A percentile compares a stretch with the other conserved stretches of the same genome.
phyloP scores from a whole-genome alignment of 2,888 invertebrate species.

The Antitype chi region DNA sequence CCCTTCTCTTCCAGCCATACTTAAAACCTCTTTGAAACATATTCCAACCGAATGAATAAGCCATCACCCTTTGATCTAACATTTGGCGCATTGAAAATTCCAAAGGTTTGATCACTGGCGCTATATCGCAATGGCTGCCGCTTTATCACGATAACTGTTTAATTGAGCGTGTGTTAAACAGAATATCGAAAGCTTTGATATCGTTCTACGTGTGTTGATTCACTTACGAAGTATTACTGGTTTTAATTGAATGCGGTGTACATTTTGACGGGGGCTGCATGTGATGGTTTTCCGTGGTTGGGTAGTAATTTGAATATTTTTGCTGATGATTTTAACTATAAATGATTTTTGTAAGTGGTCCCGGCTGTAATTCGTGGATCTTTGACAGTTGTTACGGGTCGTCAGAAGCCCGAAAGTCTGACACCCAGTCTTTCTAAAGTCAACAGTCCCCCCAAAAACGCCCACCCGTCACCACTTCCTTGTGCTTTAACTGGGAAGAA shows the following conservation, averaged over 20 bases:
- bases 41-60: constrained; percentile 84
- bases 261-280: constrained; percentile 13
- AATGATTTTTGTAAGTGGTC: no score
- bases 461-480: no score
- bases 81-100: constrained; percentile 82
- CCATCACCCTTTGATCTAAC: constrained; percentile 85
- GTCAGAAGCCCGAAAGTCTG: no score
- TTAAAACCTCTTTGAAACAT: constrained; percentile 67
- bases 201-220: constrained; percentile 59
- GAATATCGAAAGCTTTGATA: constrained; percentile 81
- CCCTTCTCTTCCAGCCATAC: constrained; percentile 41
- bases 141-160: constrained; percentile 80
- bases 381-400: no score
- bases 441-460: no score
- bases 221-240: constrained; percentile 49
- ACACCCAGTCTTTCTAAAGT: no score
- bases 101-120: constrained; percentile 78
- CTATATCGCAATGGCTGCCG: constrained; percentile 79
- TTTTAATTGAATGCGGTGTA: constrained; percentile 53
- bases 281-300: neutral
- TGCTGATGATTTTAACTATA: neutral
- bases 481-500: no score
- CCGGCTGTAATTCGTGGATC: no score
- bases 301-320: neutral
- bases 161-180: constrained; percentile 83